These are phyloP conservation scores for Beris chalybata DNA, from an alignment of 2,888 invertebrate genomes.

Conservation along the genomic window DNA sequence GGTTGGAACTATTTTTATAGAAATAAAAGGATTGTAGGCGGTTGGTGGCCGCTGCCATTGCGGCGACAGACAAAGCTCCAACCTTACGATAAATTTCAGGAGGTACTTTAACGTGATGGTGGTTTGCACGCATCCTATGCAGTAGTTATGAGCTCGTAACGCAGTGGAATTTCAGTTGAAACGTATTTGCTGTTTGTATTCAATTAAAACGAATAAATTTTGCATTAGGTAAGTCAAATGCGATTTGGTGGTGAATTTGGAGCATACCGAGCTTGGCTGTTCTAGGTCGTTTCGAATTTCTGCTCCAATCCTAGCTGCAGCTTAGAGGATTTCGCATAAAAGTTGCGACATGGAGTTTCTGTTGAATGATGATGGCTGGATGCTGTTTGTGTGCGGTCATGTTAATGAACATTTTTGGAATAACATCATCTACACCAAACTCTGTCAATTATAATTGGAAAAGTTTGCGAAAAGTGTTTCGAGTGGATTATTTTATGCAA, in stretches of 20 bases:
- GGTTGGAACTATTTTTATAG: too few species aligned
- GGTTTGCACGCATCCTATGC: too few species aligned
- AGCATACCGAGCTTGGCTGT: not conserved
- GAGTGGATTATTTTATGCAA: conserved; percentile 26
- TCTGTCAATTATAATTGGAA: conserved; percentile 35
- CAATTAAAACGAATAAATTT: conserved; percentile 35
- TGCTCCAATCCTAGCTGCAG: not conserved
- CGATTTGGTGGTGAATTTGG: not conserved
- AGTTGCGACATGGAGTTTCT: conserved; percentile 22
- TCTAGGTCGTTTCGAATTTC: not conserved
- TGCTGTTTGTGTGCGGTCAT: conserved; percentile 20
- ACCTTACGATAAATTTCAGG: too few species aligned
- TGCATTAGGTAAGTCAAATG: conserved; percentile 16
- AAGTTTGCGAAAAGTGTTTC: conserved; percentile 25
- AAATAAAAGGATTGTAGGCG: too few species aligned
- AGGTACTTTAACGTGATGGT: too few species aligned
- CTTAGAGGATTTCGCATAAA: conserved; percentile 24
- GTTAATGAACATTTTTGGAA: conserved; percentile 34
- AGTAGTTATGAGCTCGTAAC: too few species aligned
- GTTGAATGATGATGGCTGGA: conserved; percentile 17
- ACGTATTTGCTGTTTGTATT: conserved; percentile 23
- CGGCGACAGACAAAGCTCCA: too few species aligned
- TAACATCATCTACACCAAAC: conserved; percentile 14
- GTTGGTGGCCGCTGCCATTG: too few species aligned
- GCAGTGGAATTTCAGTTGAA: too few species aligned